phyloP scores from a whole-genome alignment of 2,888 invertebrate species.

The Acronicta psi region DNA sequence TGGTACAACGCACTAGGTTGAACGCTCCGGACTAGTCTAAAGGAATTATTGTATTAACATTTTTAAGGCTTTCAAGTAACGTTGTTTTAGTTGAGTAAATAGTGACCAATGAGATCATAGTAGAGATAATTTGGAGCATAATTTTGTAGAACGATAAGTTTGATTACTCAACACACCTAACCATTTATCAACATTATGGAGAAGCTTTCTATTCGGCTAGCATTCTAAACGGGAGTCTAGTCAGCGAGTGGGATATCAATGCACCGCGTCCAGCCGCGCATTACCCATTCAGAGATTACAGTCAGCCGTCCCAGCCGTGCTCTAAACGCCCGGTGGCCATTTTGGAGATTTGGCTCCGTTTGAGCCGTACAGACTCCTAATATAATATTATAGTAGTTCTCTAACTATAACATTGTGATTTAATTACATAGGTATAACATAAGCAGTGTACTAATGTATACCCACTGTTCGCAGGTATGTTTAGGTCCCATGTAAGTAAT shows the following conservation, averaged over 20 bases:
- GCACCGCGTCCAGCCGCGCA: conserved; percentile 54
- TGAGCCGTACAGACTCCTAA: conserved; percentile 25
- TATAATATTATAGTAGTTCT: conserved; percentile 29
- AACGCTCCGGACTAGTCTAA: too few species aligned
- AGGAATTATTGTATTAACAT: too few species aligned
- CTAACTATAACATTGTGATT: conserved; percentile 13
- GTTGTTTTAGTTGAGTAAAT: too few species aligned
- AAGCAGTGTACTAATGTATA: too few species aligned
- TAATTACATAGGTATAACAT: too few species aligned
- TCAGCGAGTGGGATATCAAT: conserved; percentile 52
- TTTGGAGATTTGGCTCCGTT: conserved; percentile 52
- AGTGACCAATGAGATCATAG: too few species aligned
- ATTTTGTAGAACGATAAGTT: background rate
- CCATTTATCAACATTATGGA: conserved; percentile 27
- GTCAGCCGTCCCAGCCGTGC: conserved; percentile 40
- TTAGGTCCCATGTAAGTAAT: too few species aligned
- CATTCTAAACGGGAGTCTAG: conserved; percentile 34
- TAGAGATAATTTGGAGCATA: background rate
- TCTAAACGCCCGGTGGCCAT: conserved; percentile 45
- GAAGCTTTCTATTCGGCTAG: conserved; percentile 27
- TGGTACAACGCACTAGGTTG: background rate
- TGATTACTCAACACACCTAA: conserved; percentile 9
- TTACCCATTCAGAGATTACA: conserved; percentile 64
- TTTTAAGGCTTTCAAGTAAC: too few species aligned
- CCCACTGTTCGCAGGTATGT: too few species aligned